Base-by-base conservation (phyloP, 2,888 invertebrate species). In the Stenichneumon culpator region DNA sequence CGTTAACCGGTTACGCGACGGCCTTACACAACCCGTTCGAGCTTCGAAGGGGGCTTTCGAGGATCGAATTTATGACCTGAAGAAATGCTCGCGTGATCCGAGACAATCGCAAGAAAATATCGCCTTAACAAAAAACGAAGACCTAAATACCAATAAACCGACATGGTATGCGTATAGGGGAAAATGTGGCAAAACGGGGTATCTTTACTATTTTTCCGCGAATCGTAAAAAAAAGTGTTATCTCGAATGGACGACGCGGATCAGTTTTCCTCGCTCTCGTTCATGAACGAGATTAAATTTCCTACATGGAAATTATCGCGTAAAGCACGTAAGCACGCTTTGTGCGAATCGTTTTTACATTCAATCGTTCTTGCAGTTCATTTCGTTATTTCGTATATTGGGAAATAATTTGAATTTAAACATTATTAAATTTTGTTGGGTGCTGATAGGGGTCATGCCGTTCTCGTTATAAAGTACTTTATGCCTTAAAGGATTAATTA, bases 1-100 rank as follows among this genome's bases (percentile, higher is more conserved):
- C 60, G 47, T 72, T 50, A 50, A 19, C n/a, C 75, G 68, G 82
- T 84, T 86, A 65, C 87, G 84, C 82, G 86, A 87, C 47, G n/a
- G 60, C 14, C 44, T 83, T 87, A 79, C 72, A 65, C 63, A 83
- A 87, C 50, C 11, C 60, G 78, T 73, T 83, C 47, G 70, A 52
- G 47, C 52, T 63, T 19, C 44, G 36, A 28, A n/a, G 47, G 9
- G 28, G 36, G 50, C 57, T 39, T 47, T 39, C 6, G 25, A 69
- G 11, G 19, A 69, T 74, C 68, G 19, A 70, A 82, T 74, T 82
- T 57, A 65, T 63, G 44, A 6, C 36, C 65, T 11, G 77, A 50
- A 60, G n/a, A 25, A 57, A 83, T 57, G 44, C 47, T 65, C 70
- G 36, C 32, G 22, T 44, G 54, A 47, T 14, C 57, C 19, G 52